Base-by-base conservation (phyloP, 2,888 invertebrate genomes). In the Pemphredon lugubris region DNA sequence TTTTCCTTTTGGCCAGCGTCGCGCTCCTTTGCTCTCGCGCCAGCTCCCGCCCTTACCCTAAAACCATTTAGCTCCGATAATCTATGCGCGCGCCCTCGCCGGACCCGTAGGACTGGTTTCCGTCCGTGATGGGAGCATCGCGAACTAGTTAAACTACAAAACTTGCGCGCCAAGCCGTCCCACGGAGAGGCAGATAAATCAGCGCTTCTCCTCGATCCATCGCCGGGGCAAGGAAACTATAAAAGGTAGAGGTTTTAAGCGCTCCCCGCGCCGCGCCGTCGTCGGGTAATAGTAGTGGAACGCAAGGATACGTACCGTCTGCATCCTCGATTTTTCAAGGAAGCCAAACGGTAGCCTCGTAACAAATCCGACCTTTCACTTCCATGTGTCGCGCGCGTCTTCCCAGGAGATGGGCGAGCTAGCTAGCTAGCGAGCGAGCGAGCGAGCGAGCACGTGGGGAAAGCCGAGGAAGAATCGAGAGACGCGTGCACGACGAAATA, bases 321-420 rank as follows among this genome's bases (percentile, higher is more conserved):
- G 45, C 20, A 57, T 58, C 51, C 16, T 6, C n/a, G 42, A 54
- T 73, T 58, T 51, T 50, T 30, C 40, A 18, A 6, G 14, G 32
- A 32, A 32, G 42, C 26, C 14, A 16, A 32, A 23, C 50, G 40
- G 34, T 48, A 18, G 37, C 40, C 50, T 53, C 32, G 50, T 14
- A 50, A 40, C 50, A 67, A 73, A 71, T 73, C 67, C 61, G 54
- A 61, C 73, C 71, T 67, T 66, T 66, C 73, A 47, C 71, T 57
- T 57, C 47, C 67, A 61, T 55, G 67, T 48, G 73, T 67, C 72
- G 63, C 50, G 18, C 13, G 53, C 42, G 44, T 58, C 69, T 23
- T 34, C 23, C 14, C 71, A 6, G 30, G 51, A 11, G 30, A 44
- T n/a, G n/a, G n/a, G n/a, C n/a, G n/a, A n/a, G n/a, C n/a, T n/a